Evolutionary conservation across 2,797 vertebrate genomes (phyloP), one percentile per base, ranked within the genome.

Genomic region (Lagocephalus sceleratus): DNA sequence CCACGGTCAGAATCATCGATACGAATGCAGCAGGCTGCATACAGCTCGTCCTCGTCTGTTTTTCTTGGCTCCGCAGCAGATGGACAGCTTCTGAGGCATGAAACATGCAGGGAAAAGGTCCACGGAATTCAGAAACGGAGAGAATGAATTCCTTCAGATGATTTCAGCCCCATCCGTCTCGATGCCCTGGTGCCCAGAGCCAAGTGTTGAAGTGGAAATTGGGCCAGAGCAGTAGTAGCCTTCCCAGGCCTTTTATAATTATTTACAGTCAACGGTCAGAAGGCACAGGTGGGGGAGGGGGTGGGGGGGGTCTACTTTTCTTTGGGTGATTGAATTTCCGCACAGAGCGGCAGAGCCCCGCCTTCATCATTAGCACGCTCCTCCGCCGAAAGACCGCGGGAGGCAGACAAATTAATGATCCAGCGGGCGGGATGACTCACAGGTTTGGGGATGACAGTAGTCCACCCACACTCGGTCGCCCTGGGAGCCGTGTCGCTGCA

Each of bases 331-430:
- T 38, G 50, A 59, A 47, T 63, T 51, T 60, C 38, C 32, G 49
- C 44, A 50, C 54, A 69, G 54, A 66, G 68, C 16, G 41, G 58
- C 49, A 54, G 42, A 66, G 68, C 35, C 9, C 25, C 3, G 10
- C 67, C 60, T 68, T 70, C 62, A 71, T 80, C 82, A 79, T 82
- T 85, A 79, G 73, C 70, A 32, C 54, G 60, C 70, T 73, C 64
- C 60, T 76, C 71, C 77, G 56, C 40, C 35, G 56, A 47, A 65
- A 79, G 67, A 78, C 80, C 29, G 50, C 57, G 65, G 54, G 57
- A 74, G 80, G 84, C 84, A 84, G 84, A 79, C 78, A 67, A 79
- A 83, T 81, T 79, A 76, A 87, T 78, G 81, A 82, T 85, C 71
- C 54, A 42, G 51, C 38, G 66, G 66, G 73, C 67, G 68, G 73